These are phyloP conservation scores for Parnassius orleans DNA, from an alignment of 2,888 invertebrate species.

Conservation along the genomic window DNA sequence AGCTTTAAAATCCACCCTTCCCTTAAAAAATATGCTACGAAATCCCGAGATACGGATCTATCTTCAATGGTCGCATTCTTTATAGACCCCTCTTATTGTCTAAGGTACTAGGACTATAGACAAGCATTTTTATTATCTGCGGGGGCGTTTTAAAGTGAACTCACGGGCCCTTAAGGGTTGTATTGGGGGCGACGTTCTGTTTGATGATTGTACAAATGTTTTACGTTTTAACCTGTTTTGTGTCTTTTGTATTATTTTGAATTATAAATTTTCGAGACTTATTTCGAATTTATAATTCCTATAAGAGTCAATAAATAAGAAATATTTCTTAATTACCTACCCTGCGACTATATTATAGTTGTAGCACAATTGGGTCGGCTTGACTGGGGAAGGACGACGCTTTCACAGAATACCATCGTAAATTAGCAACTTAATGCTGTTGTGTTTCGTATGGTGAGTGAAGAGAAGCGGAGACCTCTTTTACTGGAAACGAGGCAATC, in stretches of 20 bases:
- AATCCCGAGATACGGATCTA: constrained; percentile 34
- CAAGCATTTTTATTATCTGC: constrained; percentile 77
- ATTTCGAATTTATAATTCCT: too few relatives aligned
- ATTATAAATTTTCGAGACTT: not conserved
- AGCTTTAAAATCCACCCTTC: constrained; percentile 29
- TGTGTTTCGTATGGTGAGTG: too few relatives aligned
- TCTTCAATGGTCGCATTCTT: constrained; percentile 42
- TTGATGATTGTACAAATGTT: constrained; percentile 32
- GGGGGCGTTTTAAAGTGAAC: constrained; percentile 69
- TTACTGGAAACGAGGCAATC: too few relatives aligned
- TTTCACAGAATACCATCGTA: too few relatives aligned
- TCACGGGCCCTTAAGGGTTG: constrained; percentile 66
- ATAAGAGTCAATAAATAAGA: too few relatives aligned
- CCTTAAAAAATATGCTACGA: constrained; percentile 6
- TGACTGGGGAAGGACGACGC: too few relatives aligned
- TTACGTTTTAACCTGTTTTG: constrained; percentile 25
- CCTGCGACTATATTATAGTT: too few relatives aligned
- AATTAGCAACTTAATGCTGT: too few relatives aligned
- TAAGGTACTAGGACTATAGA: constrained; percentile 61
- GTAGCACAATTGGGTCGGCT: too few relatives aligned
- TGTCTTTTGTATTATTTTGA: not conserved
- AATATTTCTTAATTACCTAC: not conserved
- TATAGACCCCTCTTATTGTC: constrained; percentile 72
- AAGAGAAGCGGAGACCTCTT: too few relatives aligned
- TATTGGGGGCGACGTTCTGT: constrained; percentile 40